Percentiles rank a stretch among this genome's conserved stretches.
Evolutionary conservation across 2,797 vertebrate genomes (phyloP).

Genomic region (Morelia viridis): DNA sequence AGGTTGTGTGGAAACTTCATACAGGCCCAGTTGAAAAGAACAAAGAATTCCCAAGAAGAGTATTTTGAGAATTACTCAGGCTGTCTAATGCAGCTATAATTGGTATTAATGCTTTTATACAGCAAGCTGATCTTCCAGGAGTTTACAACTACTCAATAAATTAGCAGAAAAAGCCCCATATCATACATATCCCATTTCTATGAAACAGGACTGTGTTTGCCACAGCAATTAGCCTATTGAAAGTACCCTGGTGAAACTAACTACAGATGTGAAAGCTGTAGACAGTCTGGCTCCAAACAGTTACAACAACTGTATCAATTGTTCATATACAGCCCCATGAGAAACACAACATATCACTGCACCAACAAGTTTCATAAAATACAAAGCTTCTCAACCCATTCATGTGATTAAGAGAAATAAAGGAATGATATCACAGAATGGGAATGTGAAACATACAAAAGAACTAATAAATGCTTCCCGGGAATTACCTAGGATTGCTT

Average conservation of each 20-base stretch:
- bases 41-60: conserved; percentile 11
- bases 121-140: conserved; percentile 30
- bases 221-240: conserved; percentile 17
- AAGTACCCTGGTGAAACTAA: conserved; percentile 22
- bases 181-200: conserved; percentile 32
- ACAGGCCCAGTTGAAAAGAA: background rate
- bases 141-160: conserved; percentile 31
- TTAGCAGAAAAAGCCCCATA: conserved; percentile 23
- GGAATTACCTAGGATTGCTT: conserved; percentile 49
- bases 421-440: conserved; percentile 60
- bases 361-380: conserved; percentile 47
- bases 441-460: conserved; percentile 38
- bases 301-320: conserved; percentile 47
- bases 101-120: conserved; percentile 16
- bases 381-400: conserved; percentile 47
- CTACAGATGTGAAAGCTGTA: conserved; percentile 49
- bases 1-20: background rate
- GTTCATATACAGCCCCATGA: conserved; percentile 47
- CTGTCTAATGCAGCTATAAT: conserved; percentile 27
- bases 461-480: conserved; percentile 51
- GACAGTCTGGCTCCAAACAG: conserved; percentile 65
- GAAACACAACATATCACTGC: conserved; percentile 17
- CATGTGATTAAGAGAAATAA: conserved; percentile 55
- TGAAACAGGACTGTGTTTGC: conserved; percentile 22
- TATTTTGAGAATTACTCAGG: background rate